Base-by-base conservation (phyloP, 1,140 invertebrate genomes). In the Diabrotica undecimpunctata region DNA sequence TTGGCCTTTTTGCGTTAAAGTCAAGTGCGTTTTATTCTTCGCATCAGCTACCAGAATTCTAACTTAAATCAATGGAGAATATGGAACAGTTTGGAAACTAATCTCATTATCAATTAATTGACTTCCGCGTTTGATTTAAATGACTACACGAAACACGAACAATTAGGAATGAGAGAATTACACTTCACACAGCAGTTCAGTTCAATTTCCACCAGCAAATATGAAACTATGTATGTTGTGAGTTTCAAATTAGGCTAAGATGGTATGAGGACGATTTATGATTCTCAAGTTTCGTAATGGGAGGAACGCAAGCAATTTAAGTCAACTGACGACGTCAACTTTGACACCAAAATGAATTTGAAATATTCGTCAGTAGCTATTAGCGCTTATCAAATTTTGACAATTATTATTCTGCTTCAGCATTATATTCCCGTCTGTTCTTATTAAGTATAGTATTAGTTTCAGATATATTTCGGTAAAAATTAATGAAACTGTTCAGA, bases 101-200 rank as follows among this genome's bases (percentile, higher is more conserved):
- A 57, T 57, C 55, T 38, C 55, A 57, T 57, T 12, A 57, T 57
- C 10, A 57, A 57, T 57, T 57, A 57, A 57, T 57, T 57, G 55
- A 57, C 55, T 57, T 57, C 55, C 55, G 55, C 55, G 10, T 57
- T 57, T 57, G 55, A 57, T 57, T 57, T n/a, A 37, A 57, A 57
- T 57, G 55, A 57, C 55, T 25, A 57, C 55, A 57, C 55, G 36
- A 57, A 46, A 57, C 35, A 37, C 25, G 55, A 38, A 57, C 36
- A 57, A 57, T 38, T 57, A 57, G 55, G 36, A 57, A 37, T 57
- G 10, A 38, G 55, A 57, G 55, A 57, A 57, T 57, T 57, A 41
- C 55, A 57, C 37, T 57, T 57, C 25, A 57, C 55, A 25, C 25
- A 54, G 54, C 14, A 54, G 14, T 13, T 54, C 35, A 37, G 36